These are phyloP conservation scores for Salarias fasciatus DNA, from an alignment of 2,797 vertebrate genomes.

Conservation along the genomic window DNA sequence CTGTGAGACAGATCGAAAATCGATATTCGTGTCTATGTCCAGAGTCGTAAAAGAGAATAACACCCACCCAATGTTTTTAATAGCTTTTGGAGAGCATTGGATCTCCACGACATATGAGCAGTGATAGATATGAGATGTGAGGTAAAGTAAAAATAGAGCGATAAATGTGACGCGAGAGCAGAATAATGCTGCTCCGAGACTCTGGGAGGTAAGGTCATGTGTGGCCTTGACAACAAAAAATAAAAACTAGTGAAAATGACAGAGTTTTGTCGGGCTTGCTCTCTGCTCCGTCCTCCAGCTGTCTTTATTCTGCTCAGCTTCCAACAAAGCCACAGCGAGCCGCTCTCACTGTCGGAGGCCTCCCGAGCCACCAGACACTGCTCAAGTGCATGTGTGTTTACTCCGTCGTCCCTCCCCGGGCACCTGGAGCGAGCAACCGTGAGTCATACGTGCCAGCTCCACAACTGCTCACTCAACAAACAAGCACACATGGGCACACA, in stretches of 20 bases:
- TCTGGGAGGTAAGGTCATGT: too few species aligned
- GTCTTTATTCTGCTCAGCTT: conserved; percentile 50
- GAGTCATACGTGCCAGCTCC: conserved; percentile 45
- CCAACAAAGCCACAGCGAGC: conserved; percentile 43
- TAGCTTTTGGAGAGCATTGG: neutral
- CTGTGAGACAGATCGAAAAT: too few species aligned
- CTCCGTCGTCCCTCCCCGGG: conserved; percentile 44
- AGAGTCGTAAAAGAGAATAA: too few species aligned
- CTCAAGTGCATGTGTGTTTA: conserved; percentile 46
- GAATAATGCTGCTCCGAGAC: too few species aligned
- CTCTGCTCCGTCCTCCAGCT: too few species aligned
- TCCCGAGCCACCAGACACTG: conserved; percentile 47
- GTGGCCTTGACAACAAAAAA: conserved; percentile 43
- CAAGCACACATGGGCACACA: conserved; percentile 7
- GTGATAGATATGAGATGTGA: conserved; percentile 18
- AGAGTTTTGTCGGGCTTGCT: conserved; percentile 24
- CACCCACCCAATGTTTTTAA: neutral
- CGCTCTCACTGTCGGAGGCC: conserved; percentile 54
- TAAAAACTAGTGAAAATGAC: conserved; percentile 24
- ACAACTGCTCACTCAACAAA: conserved; percentile 10
- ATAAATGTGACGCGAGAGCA: too few species aligned
- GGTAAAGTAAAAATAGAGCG: conserved; percentile 45
- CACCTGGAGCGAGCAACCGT: conserved; percentile 39
- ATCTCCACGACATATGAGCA: neutral
- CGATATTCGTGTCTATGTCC: neutral